Percentiles rank a stretch among this genome's conserved stretches.
These are phyloP conservation scores for Panopea generosa DNA, from an alignment of 2,888 invertebrate genomes.

Conservation along the genomic window DNA sequence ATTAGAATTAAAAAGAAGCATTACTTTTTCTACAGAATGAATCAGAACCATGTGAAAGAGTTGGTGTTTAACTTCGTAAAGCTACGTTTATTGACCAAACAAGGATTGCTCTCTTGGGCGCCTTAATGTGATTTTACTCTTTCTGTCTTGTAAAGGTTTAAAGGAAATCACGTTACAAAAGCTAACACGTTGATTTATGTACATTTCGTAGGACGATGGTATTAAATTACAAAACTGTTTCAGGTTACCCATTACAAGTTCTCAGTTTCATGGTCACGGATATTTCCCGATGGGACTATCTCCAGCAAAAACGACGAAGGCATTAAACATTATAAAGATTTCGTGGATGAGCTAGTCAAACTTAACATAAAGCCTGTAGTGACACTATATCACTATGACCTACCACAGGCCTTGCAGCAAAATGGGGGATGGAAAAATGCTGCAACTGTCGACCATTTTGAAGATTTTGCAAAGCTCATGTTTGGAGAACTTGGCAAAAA, in stretches of 20 bases:
- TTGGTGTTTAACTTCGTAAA: too few relatives aligned
- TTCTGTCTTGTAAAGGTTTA: too few relatives aligned
- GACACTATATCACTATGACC: constrained; percentile 86
- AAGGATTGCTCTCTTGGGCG: too few relatives aligned
- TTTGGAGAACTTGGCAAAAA: constrained; percentile 82
- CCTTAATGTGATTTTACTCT: too few relatives aligned
- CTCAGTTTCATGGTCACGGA: constrained; percentile 89
- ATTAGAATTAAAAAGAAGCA: too few relatives aligned
- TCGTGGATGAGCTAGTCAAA: constrained; percentile 89
- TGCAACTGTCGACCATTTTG: constrained; percentile 77
- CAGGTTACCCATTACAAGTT: constrained; percentile 79
- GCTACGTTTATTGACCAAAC: too few relatives aligned
- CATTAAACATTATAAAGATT: constrained; percentile 91
- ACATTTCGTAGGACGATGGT: too few relatives aligned
- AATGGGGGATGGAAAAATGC: constrained; percentile 85
- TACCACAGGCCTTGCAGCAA: constrained; percentile 84
- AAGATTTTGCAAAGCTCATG: constrained; percentile 82
- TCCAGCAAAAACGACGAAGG: constrained; percentile 88
- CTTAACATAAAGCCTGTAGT: constrained; percentile 88
- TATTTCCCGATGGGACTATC: constrained; percentile 87
- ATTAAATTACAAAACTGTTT: too few relatives aligned
- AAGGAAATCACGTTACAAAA: too few relatives aligned
- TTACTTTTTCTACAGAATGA: too few relatives aligned
- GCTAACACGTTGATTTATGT: too few relatives aligned
- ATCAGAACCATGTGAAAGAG: too few relatives aligned